Base-by-base conservation (phyloP, 2,113 vertebrate species). In the Syngnathus floridae region DNA sequence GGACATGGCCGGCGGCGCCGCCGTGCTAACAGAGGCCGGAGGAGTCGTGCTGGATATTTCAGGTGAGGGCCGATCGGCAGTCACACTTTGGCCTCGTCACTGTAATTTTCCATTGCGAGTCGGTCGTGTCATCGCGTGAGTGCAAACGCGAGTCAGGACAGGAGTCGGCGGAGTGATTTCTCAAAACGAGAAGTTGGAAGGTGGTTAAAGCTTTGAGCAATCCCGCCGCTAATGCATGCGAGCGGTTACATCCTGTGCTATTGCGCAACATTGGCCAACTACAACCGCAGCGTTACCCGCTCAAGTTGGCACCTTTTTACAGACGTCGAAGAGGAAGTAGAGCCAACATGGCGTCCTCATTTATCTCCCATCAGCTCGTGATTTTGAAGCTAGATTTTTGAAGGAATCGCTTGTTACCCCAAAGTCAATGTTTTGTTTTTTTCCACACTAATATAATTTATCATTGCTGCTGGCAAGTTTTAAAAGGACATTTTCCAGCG, bases 1-100 rank as follows among this genome's bases (percentile, higher is more conserved):
- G 96, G 96, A 98, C 72, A 94, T 97, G 93, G 96, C 95, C 0
- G 96, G 93, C n/a, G 95, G 94, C 22, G 93, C 93, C 17, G 85
- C 92, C 38, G 88, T 98, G 0, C 76, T 97, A 41, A 93, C 90
- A 0, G 95, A 98, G 76, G 95, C 96, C 0, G 95, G 96, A 0
- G 96, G 95, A 14, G 92, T 97, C 0, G 85, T 98, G 38, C 79
- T 94, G 69, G 96, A 98, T 71, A 87, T 92, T 7, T 93, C 93
- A 86, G 95, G 96, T 96, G 83, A 84, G 65, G 4, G 12, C 4
- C n/a, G 19, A n/a, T 19, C 6, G 2, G 13, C 10, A 9, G 7
- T 4, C 17, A 9, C 11, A 5, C 35, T 59, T 38, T n/a, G n/a
- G 43, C 11, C 41, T 13, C 13, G 12, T 16, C 13, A 13, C 12